Percentiles rank a stretch among this genome's conserved stretches.
These are phyloP conservation scores for Apeltes quadracus DNA, from an alignment of 2,113 vertebrate species.

Conservation along the genomic window DNA sequence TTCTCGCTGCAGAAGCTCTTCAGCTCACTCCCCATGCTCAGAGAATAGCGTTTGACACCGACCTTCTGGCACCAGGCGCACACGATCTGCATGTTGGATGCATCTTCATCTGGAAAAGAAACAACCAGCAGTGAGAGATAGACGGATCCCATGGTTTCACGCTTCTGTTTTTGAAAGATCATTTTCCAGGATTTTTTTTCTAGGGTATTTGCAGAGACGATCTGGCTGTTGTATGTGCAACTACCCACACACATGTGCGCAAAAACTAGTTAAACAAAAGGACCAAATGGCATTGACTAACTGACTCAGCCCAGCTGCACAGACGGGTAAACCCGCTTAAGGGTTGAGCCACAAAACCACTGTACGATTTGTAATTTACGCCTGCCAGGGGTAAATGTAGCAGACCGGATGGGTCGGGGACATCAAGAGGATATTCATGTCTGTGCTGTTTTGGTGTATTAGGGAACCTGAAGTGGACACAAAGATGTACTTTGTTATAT, in stretches of 20 bases:
- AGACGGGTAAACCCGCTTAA: conserved; percentile 29
- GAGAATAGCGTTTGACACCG: conserved; percentile 97
- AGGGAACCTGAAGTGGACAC: conserved; percentile 26
- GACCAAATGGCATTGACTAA: conserved; percentile 32
- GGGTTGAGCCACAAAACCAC: conserved; percentile 47
- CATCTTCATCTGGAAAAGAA: conserved; percentile 90
- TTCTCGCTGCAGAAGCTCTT: conserved; percentile 99
- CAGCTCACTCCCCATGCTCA: conserved; percentile 99
- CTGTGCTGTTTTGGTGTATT: conserved; percentile 19
- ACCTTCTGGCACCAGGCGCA: conserved; percentile 99
- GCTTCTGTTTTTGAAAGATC: background rate
- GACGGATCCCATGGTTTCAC: background rate
- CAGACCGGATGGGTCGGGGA: conserved; percentile 19
- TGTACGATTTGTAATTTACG: conserved; percentile 43
- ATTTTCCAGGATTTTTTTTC: background rate
- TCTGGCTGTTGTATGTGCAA: background rate
- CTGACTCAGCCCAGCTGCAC: conserved; percentile 45
- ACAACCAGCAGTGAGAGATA: background rate
- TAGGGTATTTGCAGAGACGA: background rate
- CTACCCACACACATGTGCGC: background rate
- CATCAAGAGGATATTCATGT: conserved; percentile 27
- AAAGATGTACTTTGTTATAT: background rate
- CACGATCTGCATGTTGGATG: conserved; percentile 98
- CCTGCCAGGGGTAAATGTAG: conserved; percentile 33
- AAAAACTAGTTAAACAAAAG: conserved; percentile 22